Conservation (phyloP, 2,888 invertebrate genomes). For the Tipula confusa region DNA sequence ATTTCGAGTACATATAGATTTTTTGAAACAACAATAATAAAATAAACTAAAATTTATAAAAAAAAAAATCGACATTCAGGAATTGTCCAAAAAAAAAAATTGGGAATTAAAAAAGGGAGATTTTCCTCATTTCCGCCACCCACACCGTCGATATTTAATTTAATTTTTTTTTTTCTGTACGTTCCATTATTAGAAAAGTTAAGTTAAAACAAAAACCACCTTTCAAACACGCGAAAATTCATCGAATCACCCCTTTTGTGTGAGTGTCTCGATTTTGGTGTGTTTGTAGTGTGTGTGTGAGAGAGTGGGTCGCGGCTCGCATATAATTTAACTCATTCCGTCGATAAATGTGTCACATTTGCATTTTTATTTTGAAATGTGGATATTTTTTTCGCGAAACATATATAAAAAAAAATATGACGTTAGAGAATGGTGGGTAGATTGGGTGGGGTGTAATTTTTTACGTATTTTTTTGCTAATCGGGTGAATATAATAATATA, state of each 20-base stretch:
- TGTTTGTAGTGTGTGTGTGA: neutral
- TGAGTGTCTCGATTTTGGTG: too few relatives aligned
- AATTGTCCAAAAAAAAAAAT: slow-evolving; percentile 26
- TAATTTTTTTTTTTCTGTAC: neutral
- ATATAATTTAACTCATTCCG: slow-evolving; percentile 14
- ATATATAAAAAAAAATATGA: neutral
- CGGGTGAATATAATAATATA: neutral
- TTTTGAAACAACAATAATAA: slow-evolving; percentile 15
- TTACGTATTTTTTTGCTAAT: neutral
- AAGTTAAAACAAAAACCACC: slow-evolving; percentile 27
- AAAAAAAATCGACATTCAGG: slow-evolving; percentile 9
- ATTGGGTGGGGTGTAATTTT: neutral
- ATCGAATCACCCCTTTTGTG: slow-evolving; percentile 15
- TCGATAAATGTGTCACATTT: slow-evolving; percentile 27
- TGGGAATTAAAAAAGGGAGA: slow-evolving; percentile 25
- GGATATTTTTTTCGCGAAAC: slow-evolving; percentile 25
- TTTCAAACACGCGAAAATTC: slow-evolving; percentile 27
- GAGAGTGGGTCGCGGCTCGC: too few relatives aligned
- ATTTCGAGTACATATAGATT: neutral
- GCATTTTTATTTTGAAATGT: slow-evolving; percentile 27
- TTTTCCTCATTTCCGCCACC: neutral
- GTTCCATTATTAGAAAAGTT: slow-evolving; percentile 21
- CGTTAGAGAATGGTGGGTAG: neutral
- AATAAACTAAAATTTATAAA: neutral
- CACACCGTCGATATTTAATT: neutral